These are phyloP conservation scores for Craseonycteris thonglongyai DNA, from an alignment of 2,113 vertebrate species.

Conservation along the genomic window DNA sequence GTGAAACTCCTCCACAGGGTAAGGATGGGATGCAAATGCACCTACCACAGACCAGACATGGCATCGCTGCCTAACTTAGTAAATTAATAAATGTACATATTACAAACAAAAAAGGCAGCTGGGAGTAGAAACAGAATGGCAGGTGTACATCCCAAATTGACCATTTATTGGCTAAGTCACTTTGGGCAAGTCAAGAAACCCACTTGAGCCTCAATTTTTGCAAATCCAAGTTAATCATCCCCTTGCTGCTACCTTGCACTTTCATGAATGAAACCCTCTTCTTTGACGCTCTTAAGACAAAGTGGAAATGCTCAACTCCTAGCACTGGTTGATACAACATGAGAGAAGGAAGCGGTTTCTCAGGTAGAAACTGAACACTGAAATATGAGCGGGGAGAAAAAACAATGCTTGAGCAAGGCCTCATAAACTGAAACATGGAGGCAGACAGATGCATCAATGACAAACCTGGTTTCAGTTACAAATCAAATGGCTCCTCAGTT, in stretches of 20 bases:
- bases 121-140: not conserved
- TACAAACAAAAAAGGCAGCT: not conserved
- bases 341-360: not conserved
- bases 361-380: conserved; percentile 6
- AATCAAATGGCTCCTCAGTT: not conserved
- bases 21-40: not conserved
- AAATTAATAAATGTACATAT: not conserved
- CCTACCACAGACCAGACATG: not conserved
- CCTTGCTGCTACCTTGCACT: not conserved
- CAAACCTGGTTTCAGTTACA: conserved; percentile 18
- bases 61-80: not conserved
- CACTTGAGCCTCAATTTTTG: conserved; percentile 7
- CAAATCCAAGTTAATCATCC: not conserved
- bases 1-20: not conserved
- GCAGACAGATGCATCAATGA: conserved; percentile 11
- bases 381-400: not conserved
- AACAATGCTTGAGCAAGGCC: not conserved
- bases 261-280: not conserved
- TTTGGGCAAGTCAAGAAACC: not conserved
- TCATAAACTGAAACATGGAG: conserved; percentile 25
- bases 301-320: not conserved
- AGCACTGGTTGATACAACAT: not conserved
- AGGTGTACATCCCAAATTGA: not conserved
- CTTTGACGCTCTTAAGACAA: not conserved
- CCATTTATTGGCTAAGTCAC: not conserved